Evolutionary conservation across 2,888 invertebrate genomes (phyloP).

Genomic region (Scaptomyza flava): DNA sequence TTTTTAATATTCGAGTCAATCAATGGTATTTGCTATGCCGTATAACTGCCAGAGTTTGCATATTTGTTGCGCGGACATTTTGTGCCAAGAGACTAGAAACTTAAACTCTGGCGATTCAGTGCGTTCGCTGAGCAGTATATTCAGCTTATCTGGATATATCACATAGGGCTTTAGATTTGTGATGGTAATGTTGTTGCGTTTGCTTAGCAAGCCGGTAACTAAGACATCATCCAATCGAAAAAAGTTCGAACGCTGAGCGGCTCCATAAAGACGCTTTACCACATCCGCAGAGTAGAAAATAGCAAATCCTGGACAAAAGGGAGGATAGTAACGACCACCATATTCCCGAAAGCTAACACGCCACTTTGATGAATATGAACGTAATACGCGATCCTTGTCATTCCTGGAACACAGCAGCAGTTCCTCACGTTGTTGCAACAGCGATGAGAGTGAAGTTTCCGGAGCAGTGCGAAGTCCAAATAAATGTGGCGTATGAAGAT

Average conservation of each 20-base stretch:
- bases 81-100: slow-evolving; percentile 37
- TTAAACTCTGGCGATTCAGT: slow-evolving; percentile 81
- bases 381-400: slow-evolving; percentile 23
- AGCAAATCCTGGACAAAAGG: slow-evolving; percentile 50
- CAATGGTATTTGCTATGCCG: not conserved
- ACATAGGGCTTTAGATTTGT: slow-evolving; percentile 40
- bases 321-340: slow-evolving; percentile 25
- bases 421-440: slow-evolving; percentile 2
- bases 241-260: slow-evolving; percentile 35
- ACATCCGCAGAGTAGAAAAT: slow-evolving; percentile 47
- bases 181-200: slow-evolving; percentile 34
- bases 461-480: not conserved
- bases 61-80: slow-evolving; percentile 23
- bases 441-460: not conserved
- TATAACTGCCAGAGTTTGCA: slow-evolving; percentile 34
- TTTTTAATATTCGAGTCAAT: too few relatives aligned
- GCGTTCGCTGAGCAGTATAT: not conserved
- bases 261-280: slow-evolving; percentile 29
- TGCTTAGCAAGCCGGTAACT: slow-evolving; percentile 47
- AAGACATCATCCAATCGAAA: slow-evolving; percentile 51
- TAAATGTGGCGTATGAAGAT: slow-evolving; percentile 33
- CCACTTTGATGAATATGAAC: slow-evolving; percentile 49
- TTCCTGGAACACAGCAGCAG: slow-evolving; percentile 27
- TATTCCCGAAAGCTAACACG: slow-evolving; percentile 44
- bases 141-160: slow-evolving; percentile 15